Evolutionary conservation across 2,797 vertebrate species (phyloP).

Genomic region (Gymnoscopelus microlampas): DNA sequence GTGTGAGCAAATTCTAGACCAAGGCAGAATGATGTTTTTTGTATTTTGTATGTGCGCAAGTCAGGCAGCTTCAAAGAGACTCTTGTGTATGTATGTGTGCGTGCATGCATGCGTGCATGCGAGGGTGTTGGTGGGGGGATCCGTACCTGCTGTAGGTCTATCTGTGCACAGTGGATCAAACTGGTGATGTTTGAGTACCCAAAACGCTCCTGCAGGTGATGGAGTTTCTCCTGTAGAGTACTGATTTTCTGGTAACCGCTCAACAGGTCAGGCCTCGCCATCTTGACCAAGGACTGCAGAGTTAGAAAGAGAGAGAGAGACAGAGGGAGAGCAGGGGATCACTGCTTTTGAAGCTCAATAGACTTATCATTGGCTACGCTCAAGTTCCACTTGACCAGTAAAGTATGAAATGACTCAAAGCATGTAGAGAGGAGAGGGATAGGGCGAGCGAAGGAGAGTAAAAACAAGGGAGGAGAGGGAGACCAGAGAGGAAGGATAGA

Average conservation of each 20-base stretch:
- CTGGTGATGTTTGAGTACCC: conserved; percentile 80
- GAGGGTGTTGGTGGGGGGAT: too few species aligned
- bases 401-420: too few species aligned
- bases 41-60: too few species aligned
- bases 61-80: too few species aligned
- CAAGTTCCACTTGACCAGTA: too few species aligned
- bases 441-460: neutral
- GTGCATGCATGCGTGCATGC: neutral
- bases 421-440: neutral
- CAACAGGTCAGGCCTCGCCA: conserved; percentile 83
- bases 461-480: neutral
- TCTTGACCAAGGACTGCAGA: conserved; percentile 75
- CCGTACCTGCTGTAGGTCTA: conserved; percentile 91
- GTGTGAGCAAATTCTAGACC: neutral
- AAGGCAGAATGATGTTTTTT: too few species aligned
- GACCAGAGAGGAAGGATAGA: neutral
- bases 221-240: conserved; percentile 82
- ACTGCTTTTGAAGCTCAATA: too few species aligned
- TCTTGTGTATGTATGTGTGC: neutral
- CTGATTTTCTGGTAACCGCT: conserved; percentile 85
- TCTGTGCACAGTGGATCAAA: conserved; percentile 89
- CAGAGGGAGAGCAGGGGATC: neutral
- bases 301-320: conserved; percentile 5
- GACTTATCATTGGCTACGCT: too few species aligned
- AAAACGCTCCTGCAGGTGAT: conserved; percentile 86